These are phyloP conservation scores for Peromyscus eremicus DNA, from an alignment of 2,797 vertebrate species.

Conservation along the genomic window DNA sequence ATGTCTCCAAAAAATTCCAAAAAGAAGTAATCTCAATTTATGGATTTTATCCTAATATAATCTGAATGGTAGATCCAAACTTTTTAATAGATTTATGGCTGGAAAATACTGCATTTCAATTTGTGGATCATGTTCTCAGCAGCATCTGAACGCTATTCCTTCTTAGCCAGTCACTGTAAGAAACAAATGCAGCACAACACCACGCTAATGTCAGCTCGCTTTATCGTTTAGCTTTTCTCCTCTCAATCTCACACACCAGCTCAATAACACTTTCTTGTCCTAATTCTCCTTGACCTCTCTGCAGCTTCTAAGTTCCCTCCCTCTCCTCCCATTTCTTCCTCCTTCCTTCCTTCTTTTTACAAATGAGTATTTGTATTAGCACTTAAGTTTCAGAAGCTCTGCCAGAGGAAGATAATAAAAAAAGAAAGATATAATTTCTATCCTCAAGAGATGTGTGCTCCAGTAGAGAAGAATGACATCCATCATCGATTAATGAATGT, in stretches of 20 bases:
- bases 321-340: accelerated
- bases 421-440: not conserved
- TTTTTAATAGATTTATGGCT: not conserved
- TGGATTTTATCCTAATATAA: too few relatives aligned
- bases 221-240: not conserved
- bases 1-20: too few relatives aligned
- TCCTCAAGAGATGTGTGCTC: not conserved
- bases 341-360: too few relatives aligned
- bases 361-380: not conserved
- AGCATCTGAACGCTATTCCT: not conserved
- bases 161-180: not conserved
- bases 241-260: not conserved
- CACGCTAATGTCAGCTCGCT: not conserved
- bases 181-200: not conserved
- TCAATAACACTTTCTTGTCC: not conserved
- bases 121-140: not conserved
- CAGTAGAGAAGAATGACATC: not conserved
- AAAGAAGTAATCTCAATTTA: too few relatives aligned
- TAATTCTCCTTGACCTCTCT: not conserved
- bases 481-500: not conserved
- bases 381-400: not conserved
- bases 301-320: not conserved
- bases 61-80: not conserved
- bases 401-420: not conserved
- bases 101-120: not conserved